These are phyloP conservation scores for Pissodes strobi DNA, from an alignment of 1,140 invertebrate species.

Conservation along the genomic window DNA sequence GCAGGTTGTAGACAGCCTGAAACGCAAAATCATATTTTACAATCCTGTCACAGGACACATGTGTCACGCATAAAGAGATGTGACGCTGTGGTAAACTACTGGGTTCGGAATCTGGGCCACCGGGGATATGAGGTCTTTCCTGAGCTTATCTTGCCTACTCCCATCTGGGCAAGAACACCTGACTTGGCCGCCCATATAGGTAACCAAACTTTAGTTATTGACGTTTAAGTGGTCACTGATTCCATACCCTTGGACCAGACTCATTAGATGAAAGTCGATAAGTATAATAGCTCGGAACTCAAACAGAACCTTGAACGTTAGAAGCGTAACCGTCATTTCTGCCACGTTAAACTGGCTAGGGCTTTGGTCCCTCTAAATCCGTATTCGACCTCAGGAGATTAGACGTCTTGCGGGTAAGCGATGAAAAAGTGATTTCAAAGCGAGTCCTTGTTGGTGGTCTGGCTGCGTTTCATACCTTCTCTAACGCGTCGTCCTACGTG, in stretches of 20 bases:
- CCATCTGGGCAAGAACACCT: not conserved
- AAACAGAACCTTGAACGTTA: too few species aligned
- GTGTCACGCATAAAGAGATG: not conserved
- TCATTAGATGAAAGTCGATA: not conserved
- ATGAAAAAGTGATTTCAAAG: too few species aligned
- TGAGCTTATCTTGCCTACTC: not conserved
- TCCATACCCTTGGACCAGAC: not conserved
- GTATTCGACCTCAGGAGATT: too few species aligned
- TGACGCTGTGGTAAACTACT: not conserved
- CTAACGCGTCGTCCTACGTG: too few species aligned
- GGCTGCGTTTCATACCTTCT: too few species aligned
- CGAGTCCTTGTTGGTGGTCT: too few species aligned
- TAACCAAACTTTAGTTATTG: not conserved
- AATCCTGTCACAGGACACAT: slow-evolving; percentile 11
- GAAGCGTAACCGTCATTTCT: too few species aligned
- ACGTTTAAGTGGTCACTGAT: not conserved
- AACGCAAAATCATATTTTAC: slow-evolving; percentile 26
- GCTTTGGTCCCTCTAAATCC: too few species aligned
- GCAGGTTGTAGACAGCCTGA: slow-evolving; percentile 13
- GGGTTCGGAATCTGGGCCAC: not conserved
- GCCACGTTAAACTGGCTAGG: too few species aligned
- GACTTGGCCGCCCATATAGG: not conserved
- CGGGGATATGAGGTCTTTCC: not conserved
- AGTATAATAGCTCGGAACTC: slow-evolving; percentile 1
- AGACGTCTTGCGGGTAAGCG: too few species aligned